Evolutionary conservation across 2,797 vertebrate genomes (phyloP).

Genomic region (Oreochromis mossambicus): DNA sequence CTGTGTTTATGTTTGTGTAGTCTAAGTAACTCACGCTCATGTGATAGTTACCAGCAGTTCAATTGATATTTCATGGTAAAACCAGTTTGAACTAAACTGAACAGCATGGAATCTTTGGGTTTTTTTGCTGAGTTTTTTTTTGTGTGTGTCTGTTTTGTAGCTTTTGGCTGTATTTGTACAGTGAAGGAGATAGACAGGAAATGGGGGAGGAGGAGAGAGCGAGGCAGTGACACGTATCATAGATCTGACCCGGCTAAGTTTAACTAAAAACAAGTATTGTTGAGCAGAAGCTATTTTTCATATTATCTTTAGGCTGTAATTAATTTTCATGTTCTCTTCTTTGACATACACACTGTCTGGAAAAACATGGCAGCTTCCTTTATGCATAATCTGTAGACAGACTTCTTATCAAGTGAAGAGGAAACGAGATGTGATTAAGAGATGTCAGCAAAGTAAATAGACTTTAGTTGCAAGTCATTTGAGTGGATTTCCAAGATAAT

Average conservation of each 20-base stretch:
- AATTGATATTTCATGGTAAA: background rate
- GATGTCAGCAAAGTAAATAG: background rate
- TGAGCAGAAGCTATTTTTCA: background rate
- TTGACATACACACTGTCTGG: background rate
- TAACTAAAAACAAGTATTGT: background rate
- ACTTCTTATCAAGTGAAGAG: background rate
- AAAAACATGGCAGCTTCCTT: background rate
- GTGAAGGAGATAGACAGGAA: background rate
- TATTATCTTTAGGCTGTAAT: background rate
- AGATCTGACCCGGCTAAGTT: background rate
- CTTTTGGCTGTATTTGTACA: background rate
- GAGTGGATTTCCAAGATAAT: background rate
- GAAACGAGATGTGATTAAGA: background rate
- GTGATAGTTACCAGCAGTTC: background rate
- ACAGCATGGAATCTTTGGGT: background rate
- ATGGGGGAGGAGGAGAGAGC: background rate
- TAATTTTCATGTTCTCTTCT: background rate
- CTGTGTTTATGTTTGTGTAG: background rate
- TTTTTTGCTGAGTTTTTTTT: rapidly evolving
- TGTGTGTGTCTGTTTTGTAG: background rate
- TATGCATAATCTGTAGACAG: background rate
- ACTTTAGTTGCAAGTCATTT: background rate
- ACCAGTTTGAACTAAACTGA: background rate
- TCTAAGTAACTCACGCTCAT: background rate
- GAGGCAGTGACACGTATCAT: background rate